Evolutionary conservation across 2,797 vertebrate genomes (phyloP).

Genomic region (Poeciliopsis infans): DNA sequence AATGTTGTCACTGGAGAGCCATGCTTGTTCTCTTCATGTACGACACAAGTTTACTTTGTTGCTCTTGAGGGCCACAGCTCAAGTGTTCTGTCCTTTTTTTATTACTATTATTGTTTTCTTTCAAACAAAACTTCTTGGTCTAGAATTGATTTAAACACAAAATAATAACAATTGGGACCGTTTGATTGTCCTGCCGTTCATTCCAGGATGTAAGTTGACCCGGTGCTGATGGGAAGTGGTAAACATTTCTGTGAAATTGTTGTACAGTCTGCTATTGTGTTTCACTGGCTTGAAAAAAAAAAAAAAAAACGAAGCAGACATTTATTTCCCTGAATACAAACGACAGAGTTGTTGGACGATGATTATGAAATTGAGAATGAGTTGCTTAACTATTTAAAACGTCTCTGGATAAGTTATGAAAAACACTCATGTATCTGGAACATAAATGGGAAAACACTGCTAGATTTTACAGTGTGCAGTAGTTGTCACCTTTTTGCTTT

Average conservation of each 20-base stretch:
- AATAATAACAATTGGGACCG: not conserved
- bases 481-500: not conserved
- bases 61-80: constrained; percentile 1
- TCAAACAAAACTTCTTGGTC: not conserved
- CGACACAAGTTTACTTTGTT: constrained; percentile 29
- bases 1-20: constrained; percentile 24
- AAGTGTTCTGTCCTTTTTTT: constrained; percentile 4
- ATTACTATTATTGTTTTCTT: not conserved
- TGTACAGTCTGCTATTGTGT: not conserved
- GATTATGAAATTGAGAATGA: not conserved
- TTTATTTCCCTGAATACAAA: not conserved
- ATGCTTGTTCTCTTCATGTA: constrained; percentile 13
- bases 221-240: constrained; percentile 11
- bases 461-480: not conserved
- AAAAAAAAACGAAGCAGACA: not conserved
- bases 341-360: not conserved
- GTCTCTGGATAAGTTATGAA: not conserved
- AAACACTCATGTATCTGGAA: not conserved
- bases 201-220: not conserved
- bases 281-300: not conserved
- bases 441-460: not conserved
- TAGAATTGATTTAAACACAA: not conserved
- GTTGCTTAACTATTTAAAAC: not conserved
- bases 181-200: not conserved
- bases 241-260: constrained; percentile 6